phyloP scores from a whole-genome alignment of 2,797 vertebrate species.

The Linurgus olivaceus region DNA sequence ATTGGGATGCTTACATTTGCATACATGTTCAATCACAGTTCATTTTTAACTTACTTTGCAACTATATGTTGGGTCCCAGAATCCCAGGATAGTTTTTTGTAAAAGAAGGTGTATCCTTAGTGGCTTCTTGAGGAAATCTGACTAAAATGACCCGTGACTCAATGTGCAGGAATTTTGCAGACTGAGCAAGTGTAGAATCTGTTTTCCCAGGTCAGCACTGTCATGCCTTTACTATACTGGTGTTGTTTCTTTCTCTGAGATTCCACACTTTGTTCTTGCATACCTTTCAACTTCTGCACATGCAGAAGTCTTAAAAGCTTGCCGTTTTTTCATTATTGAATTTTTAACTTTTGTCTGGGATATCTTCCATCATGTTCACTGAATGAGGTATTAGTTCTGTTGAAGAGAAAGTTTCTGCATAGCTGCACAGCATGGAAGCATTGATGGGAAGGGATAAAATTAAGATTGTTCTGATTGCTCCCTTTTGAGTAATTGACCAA shows the following conservation, averaged over 20 bases:
- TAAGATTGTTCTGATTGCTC: not conserved
- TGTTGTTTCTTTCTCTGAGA: not conserved
- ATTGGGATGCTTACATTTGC: not conserved
- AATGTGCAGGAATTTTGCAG: not conserved
- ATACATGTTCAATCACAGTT: not conserved
- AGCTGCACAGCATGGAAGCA: not conserved
- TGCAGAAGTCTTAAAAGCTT: not conserved
- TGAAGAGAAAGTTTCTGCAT: rapidly evolving
- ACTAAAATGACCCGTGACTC: not conserved
- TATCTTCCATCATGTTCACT: not conserved
- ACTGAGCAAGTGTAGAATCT: not conserved
- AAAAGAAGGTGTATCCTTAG: not conserved
- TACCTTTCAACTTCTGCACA: not conserved
- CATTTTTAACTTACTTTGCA: not conserved
- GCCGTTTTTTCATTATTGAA: not conserved
- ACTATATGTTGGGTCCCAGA: not conserved
- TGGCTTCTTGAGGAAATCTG: not conserved
- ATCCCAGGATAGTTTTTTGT: not conserved
- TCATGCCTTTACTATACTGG: not conserved
- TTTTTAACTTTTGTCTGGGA: not conserved
- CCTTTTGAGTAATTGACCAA: not conserved
- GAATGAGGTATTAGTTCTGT: not conserved
- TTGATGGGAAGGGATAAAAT: not conserved
- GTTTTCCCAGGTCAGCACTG: not conserved
- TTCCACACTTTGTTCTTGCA: not conserved